Conservation (phyloP, 2,797 vertebrate genomes). For the Manis javanica region DNA sequence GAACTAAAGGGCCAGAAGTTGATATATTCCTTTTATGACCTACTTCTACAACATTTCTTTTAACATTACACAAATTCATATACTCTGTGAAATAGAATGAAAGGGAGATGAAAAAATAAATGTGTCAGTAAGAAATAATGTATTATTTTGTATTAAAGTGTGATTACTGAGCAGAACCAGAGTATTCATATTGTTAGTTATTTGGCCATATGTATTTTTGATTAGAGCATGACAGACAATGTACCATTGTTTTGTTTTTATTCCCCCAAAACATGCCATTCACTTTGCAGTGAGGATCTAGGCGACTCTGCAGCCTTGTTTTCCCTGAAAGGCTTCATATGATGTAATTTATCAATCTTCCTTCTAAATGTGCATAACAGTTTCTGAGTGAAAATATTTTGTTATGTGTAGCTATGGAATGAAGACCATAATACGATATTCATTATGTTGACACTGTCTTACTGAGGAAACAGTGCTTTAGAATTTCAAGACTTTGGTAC, state of each 20-base stretch:
- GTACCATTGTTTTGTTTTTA: not conserved
- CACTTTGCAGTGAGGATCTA: not conserved
- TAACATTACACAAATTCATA: not conserved
- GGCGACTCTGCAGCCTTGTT: not conserved
- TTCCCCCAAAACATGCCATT: not conserved
- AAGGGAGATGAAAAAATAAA: not conserved
- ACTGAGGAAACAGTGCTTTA: not conserved
- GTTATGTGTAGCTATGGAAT: slow-evolving; percentile 19
- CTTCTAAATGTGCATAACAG: slow-evolving; percentile 38
- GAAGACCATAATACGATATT: not conserved
- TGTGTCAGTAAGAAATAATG: not conserved
- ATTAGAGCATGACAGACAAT: not conserved
- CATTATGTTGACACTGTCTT: slow-evolving; percentile 22
- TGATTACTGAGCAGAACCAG: not conserved
- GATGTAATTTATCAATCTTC: slow-evolving; percentile 42
- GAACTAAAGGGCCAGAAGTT: not conserved
- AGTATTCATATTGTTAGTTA: not conserved
- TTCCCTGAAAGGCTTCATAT: not conserved
- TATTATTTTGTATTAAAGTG: not conserved
- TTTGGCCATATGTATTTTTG: not conserved
- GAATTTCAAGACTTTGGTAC: slow-evolving; percentile 19
- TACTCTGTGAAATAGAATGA: not conserved
- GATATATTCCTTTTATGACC: not conserved
- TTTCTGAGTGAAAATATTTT: slow-evolving; percentile 50
- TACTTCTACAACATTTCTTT: not conserved